Percentiles rank a stretch among this genome's conserved stretches.
Conservation (phyloP, 2,888 invertebrate genomes). For the Oligia latruncula region DNA sequence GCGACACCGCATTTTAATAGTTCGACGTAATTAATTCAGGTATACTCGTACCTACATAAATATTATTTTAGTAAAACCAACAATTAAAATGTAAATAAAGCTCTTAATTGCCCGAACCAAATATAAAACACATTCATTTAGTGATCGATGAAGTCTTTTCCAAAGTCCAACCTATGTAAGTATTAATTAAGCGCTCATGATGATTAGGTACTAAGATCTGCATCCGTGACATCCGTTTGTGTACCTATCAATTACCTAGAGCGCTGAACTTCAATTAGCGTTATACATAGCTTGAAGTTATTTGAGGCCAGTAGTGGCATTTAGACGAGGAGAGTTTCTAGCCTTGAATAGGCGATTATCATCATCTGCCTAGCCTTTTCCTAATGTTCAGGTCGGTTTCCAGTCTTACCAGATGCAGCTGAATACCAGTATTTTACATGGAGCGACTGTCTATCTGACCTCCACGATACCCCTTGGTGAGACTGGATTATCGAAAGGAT, state of each 20-base stretch:
- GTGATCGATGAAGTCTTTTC: constrained; percentile 15
- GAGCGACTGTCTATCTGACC: not conserved
- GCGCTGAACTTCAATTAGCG: constrained; percentile 21
- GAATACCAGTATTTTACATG: not conserved
- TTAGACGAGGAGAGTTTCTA: no score
- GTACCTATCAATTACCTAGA: constrained; percentile 31
- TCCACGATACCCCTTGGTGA: not conserved
- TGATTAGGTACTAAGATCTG: constrained; percentile 13
- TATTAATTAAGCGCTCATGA: constrained; percentile 15
- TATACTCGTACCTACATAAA: not conserved
- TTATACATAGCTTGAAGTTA: not conserved
- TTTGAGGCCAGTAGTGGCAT: no score
- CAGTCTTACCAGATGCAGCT: not conserved
- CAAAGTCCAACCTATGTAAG: not conserved
- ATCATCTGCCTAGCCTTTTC: no score
- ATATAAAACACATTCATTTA: constrained; percentile 5
- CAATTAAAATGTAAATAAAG: constrained; percentile 7
- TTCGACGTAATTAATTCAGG: not conserved
- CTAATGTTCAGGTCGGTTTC: not conserved
- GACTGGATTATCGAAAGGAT: not conserved
- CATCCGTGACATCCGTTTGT: constrained; percentile 18
- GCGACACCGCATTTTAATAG: not conserved
- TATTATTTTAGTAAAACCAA: constrained; percentile 19
- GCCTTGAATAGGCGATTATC: not conserved
- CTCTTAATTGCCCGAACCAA: not conserved